These are phyloP conservation scores for Pseudomyrmex concolor DNA, from an alignment of 1,140 invertebrate species.

Conservation along the genomic window DNA sequence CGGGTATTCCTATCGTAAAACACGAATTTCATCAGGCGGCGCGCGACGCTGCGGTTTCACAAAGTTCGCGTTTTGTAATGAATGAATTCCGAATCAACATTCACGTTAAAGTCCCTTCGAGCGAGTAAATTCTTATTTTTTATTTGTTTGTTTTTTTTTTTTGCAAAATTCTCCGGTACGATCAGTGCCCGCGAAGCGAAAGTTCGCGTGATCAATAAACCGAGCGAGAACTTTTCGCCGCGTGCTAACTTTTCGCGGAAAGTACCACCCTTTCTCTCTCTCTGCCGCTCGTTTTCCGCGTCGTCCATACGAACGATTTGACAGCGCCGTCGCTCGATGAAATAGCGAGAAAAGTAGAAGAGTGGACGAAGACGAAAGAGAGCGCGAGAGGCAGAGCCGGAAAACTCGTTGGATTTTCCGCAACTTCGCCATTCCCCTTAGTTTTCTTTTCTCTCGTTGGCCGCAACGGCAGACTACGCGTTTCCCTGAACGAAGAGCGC, in stretches of 20 bases:
- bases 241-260: slow-evolving; percentile 62
- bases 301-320: slow-evolving; percentile 65
- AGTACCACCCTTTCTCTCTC: neutral
- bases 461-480: neutral
- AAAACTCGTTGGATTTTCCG: slow-evolving; percentile 63
- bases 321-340: slow-evolving; percentile 67
- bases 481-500: slow-evolving; percentile 42
- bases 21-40: neutral
- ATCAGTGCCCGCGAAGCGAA: slow-evolving; percentile 35
- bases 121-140: slow-evolving; percentile 40
- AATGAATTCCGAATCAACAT: slow-evolving; percentile 44
- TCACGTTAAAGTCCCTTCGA: slow-evolving; percentile 4
- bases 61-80: slow-evolving; percentile 34
- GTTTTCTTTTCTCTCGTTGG: slow-evolving; percentile 41
- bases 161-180: slow-evolving; percentile 50
- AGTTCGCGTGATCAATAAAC: slow-evolving; percentile 70
- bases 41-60: neutral
- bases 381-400: slow-evolving; percentile 23
- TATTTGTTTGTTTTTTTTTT: slow-evolving; percentile 45
- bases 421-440: slow-evolving; percentile 65
- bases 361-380: slow-evolving; percentile 43
- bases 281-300: slow-evolving; percentile 35
- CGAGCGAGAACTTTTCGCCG: slow-evolving; percentile 60
- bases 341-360: slow-evolving; percentile 45
- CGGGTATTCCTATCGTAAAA: neutral